Evolutionary conservation across 2,113 vertebrate genomes (phyloP).

Genomic region (Tretioscincus oriximinensis): DNA sequence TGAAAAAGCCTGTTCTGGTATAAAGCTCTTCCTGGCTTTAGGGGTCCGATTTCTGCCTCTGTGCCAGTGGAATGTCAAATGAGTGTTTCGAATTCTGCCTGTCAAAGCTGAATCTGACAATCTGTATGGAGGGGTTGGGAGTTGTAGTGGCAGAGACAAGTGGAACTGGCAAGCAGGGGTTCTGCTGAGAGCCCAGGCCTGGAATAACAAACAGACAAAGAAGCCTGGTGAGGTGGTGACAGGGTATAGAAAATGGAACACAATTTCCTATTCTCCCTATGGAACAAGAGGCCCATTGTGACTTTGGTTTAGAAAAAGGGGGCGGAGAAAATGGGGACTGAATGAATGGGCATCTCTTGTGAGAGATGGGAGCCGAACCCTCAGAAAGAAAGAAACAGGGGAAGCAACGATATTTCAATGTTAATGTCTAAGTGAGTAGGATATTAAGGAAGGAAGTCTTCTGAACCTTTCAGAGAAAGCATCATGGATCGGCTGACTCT

Average conservation of each 20-base stretch:
- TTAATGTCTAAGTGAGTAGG: not conserved
- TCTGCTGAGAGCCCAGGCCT: not conserved
- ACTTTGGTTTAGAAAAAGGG: conserved; percentile 6
- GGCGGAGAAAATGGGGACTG: not conserved
- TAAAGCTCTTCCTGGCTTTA: not conserved
- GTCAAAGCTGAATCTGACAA: not conserved
- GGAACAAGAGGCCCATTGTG: conserved; percentile 34
- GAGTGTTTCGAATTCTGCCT: not conserved
- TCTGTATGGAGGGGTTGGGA: not conserved
- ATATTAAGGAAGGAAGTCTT: not conserved
- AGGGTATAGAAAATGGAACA: conserved; percentile 21
- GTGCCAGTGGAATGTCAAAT: not conserved
- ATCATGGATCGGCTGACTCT: no score
- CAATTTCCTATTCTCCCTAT: conserved; percentile 15
- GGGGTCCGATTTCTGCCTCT: not conserved
- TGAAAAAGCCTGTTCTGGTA: no score
- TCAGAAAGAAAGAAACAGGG: conserved; percentile 15
- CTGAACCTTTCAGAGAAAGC: not conserved
- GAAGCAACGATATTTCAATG: not conserved
- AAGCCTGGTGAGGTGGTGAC: conserved; percentile 5
- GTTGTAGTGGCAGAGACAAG: not conserved
- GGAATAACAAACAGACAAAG: conserved; percentile 32
- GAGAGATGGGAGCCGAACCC: not conserved
- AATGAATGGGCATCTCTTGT: conserved; percentile 5
- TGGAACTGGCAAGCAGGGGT: not conserved